Percentiles rank a stretch among this genome's conserved stretches.
Evolutionary conservation across 1,140 invertebrate species (phyloP).

Genomic region (Muscidifurax raptorellus): DNA sequence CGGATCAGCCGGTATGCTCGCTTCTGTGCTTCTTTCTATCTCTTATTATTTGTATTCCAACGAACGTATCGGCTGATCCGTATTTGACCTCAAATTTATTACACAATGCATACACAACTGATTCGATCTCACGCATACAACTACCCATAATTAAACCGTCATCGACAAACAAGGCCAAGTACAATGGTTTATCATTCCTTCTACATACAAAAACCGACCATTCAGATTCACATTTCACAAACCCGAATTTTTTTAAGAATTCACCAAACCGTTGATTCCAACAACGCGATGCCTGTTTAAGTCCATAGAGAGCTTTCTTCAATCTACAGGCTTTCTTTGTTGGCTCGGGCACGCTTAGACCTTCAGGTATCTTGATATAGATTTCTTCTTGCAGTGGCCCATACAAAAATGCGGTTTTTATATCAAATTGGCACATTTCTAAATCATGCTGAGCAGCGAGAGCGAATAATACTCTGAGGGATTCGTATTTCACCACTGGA

Average conservation of each 20-base stretch:
- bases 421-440: neutral
- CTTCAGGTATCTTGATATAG: neutral
- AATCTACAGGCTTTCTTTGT: constrained; percentile 55
- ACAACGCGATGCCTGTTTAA: constrained; percentile 3
- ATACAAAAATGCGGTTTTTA: neutral
- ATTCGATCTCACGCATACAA: neutral
- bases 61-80: neutral
- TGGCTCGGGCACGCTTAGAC: constrained; percentile 43
- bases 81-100: neutral
- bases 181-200: neutral
- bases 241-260: neutral
- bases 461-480: neutral
- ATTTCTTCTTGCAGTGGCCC: neutral
- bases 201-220: neutral
- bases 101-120: neutral
- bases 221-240: neutral
- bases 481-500: neutral
- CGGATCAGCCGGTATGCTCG: neutral
- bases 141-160: neutral
- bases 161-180: constrained; percentile 1
- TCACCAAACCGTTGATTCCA: neutral
- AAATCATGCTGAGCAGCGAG: neutral
- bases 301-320: constrained; percentile 1
- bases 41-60: constrained; percentile 14
- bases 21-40: neutral